A percentile compares a stretch with the other conserved stretches of the same genome.
Evolutionary conservation across 2,888 invertebrate genomes (phyloP).

Genomic region (Tipula unca): DNA sequence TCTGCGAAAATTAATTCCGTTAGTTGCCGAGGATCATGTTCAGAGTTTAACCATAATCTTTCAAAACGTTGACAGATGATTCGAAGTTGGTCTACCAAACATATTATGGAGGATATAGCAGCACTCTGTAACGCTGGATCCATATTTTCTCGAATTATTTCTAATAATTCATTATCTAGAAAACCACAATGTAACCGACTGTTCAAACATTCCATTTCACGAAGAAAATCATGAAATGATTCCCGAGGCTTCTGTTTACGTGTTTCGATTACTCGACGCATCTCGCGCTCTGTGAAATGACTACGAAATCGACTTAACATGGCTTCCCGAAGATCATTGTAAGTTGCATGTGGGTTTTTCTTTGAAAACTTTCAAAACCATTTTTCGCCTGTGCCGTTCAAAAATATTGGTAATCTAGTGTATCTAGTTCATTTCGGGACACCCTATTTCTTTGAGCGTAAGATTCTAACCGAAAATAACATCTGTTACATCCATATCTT

Average conservation of each 20-base stretch:
- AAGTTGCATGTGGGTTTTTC: background rate
- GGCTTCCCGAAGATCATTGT: background rate
- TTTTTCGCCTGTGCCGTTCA: background rate
- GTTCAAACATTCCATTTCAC: background rate
- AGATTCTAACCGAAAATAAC: background rate
- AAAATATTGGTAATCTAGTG: no score
- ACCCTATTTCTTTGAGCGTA: background rate
- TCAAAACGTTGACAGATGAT: background rate
- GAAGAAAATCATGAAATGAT: background rate
- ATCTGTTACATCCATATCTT: background rate
- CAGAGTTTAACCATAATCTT: background rate
- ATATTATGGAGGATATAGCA: no score
- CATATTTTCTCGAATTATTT: background rate
- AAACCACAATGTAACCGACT: background rate
- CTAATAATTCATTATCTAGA: background rate
- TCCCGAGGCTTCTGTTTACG: background rate
- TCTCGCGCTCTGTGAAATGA: background rate
- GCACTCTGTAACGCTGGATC: background rate
- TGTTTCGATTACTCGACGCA: background rate
- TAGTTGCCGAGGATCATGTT: background rate
- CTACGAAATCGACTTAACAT: background rate
- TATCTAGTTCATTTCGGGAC: background rate
- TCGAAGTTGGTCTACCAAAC: background rate
- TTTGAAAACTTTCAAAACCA: background rate
- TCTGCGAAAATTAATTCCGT: background rate